These are phyloP conservation scores for Drosophila kohkoa DNA, from an alignment of 1,140 invertebrate genomes.

Conservation along the genomic window DNA sequence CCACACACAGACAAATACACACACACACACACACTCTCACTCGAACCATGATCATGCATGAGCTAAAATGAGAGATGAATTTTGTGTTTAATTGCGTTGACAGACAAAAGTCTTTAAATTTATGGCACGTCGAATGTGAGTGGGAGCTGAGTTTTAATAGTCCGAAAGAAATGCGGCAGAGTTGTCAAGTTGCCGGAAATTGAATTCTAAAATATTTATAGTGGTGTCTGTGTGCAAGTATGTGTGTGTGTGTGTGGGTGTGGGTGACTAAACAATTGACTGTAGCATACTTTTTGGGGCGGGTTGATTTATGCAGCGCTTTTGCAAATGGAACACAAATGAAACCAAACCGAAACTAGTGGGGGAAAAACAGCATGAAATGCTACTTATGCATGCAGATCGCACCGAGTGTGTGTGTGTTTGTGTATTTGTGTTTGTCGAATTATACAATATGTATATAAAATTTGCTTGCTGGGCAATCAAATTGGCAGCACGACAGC, in stretches of 20 bases:
- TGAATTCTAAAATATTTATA: conserved; percentile 81
- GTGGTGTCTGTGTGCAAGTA: not conserved
- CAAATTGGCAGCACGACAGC: conserved; percentile 9
- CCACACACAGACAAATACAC: conserved; percentile 38
- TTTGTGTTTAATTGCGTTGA: conserved; percentile 69
- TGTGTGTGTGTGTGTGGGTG: conserved; percentile 1
- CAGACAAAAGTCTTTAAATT: conserved; percentile 64
- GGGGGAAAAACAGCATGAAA: conserved; percentile 50
- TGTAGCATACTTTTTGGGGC: conserved; percentile 55
- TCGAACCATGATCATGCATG: no score
- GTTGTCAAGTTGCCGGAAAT: conserved; percentile 68
- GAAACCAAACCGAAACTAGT: conserved; percentile 51
- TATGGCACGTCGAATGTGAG: conserved; percentile 33
- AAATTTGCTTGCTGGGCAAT: conserved; percentile 41
- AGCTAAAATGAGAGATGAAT: conserved; percentile 68
- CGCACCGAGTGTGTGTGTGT: conserved; percentile 10
- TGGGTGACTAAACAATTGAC: conserved; percentile 35
- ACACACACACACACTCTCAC: conserved; percentile 15
- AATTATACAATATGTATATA: conserved; percentile 39
- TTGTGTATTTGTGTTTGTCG: conserved; percentile 13
- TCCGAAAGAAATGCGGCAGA: conserved; percentile 44
- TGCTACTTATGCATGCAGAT: conserved; percentile 78
- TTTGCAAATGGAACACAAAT: conserved; percentile 60
- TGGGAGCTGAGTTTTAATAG: conserved; percentile 38
- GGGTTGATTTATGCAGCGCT: conserved; percentile 69